Evolutionary conservation across 2,113 vertebrate species (phyloP), one percentile per base, ranked within the genome.

Genomic region (Ammospiza caudacuta): DNA sequence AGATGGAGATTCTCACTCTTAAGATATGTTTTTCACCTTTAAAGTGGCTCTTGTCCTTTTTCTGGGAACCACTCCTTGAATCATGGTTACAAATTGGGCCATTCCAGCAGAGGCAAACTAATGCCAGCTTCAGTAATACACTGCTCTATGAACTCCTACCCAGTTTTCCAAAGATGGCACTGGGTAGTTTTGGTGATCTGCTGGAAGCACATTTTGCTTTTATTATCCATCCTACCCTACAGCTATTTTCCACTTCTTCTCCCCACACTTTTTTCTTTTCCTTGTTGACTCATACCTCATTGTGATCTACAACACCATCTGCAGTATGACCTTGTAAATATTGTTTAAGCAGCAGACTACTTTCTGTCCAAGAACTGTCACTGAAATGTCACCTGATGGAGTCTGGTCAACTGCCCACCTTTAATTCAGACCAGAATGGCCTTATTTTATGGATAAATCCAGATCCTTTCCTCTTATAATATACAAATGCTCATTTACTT

Each of bases 21-120:
- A 31, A 21, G 24, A 29, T 72, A 15, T 41, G 6, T 33, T 86
- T 95, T 90, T 74, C 29, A 74, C 23, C 35, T 62, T 83, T 22
- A 74, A 63, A 46, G 35, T 24, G 29, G 21, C 63, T 90, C 29
- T 70, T 75, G 3, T 47, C 21, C 14, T 82, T 83, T 79, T 70
- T 69, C 37, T 86, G 55, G 52, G 35, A 88, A 29, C 12, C 4
- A 7, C 9, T 88, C 16, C 15, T 86, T 51, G 54, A 73, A 47
- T 21, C 0, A 0, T 19, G n/a, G 62, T 23, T 6, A 25, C 7
- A 67, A 77, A 47, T 3, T 39, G 12, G 29, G 44, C 14, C 6
- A 3, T 59, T 59, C 43, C 37, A 29, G 16, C 12, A 54, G 21
- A 75, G 52, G 13, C 21, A 91, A 55, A 39, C 3, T 12, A n/a